Percentiles rank a stretch among this genome's conserved stretches.
Conservation (phyloP, 1,140 invertebrate species). For the Phenacoccus solenopsis region DNA sequence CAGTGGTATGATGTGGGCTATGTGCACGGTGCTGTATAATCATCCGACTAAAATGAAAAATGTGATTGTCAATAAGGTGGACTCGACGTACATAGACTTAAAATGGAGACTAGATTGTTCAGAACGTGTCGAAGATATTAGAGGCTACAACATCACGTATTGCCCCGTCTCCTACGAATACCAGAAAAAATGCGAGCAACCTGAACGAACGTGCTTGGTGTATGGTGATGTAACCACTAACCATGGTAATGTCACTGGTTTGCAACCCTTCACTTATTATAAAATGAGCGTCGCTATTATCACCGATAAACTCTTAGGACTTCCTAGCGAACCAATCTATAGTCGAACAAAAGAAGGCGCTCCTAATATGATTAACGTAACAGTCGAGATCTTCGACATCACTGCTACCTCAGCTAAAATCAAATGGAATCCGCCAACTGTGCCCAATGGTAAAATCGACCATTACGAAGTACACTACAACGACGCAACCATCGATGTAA, state of each 20-base stretch:
- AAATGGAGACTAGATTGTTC: slow-evolving; percentile 58
- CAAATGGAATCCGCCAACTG: slow-evolving; percentile 50
- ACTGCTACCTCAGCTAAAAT: slow-evolving; percentile 51
- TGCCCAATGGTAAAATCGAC: slow-evolving; percentile 57
- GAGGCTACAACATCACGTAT: slow-evolving; percentile 52
- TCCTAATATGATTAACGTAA: slow-evolving; percentile 38
- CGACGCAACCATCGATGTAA: slow-evolving; percentile 20
- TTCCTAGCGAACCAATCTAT: slow-evolving; percentile 48
- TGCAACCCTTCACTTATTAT: slow-evolving; percentile 68
- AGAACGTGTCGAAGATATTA: slow-evolving; percentile 46
- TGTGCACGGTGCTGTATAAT: slow-evolving; percentile 57
- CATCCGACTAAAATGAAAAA: slow-evolving; percentile 52
- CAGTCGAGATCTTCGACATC: slow-evolving; percentile 44
- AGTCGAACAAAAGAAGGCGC: slow-evolving; percentile 63
- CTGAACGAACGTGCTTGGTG: background rate
- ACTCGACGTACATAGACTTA: slow-evolving; percentile 45
- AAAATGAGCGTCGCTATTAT: slow-evolving; percentile 55
- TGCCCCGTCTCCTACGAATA: slow-evolving; percentile 40
- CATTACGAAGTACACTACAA: slow-evolving; percentile 52
- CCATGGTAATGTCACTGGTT: slow-evolving; percentile 33
- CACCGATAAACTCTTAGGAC: slow-evolving; percentile 56
- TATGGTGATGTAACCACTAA: slow-evolving; percentile 9
- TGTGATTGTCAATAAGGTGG: slow-evolving; percentile 43
- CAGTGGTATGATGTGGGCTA: slow-evolving; percentile 64
- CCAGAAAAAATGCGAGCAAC: slow-evolving; percentile 19